Percentiles rank a stretch among this genome's conserved stretches.
phyloP scores from a whole-genome alignment of 2,113 vertebrate species.

The Pandion haliaetus region DNA sequence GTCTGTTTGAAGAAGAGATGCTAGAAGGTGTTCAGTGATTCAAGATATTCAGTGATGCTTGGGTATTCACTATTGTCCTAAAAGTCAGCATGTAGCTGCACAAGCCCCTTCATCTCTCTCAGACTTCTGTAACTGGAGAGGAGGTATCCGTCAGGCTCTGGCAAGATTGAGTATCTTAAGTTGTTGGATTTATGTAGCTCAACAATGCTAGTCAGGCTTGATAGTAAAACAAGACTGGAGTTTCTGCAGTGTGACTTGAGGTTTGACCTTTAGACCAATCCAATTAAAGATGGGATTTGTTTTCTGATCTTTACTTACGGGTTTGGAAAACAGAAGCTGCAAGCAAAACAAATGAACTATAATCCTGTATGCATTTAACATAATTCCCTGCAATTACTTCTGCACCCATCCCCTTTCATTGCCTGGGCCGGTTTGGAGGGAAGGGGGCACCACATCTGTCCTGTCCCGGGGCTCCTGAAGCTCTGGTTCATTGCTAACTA shows the following conservation, averaged over 20 bases:
- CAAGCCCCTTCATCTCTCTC: neutral
- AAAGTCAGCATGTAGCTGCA: neutral
- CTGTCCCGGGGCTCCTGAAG: fast-evolving
- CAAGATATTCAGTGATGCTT: neutral
- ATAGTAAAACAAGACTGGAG: neutral
- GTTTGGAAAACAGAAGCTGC: neutral
- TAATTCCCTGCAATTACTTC: neutral
- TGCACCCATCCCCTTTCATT: neutral
- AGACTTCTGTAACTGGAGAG: neutral
- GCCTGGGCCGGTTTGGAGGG: neutral
- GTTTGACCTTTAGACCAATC: neutral
- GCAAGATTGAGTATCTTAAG: fast-evolving
- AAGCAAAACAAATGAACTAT: neutral
- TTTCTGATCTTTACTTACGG: neutral
- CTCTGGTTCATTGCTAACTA: neutral
- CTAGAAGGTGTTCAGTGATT: neutral
- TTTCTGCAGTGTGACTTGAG: neutral
- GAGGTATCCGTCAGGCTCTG: neutral
- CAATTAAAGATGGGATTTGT: neutral
- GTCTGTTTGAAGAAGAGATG: neutral
- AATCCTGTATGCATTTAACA: neutral
- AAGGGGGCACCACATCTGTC: fast-evolving
- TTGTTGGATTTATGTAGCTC: neutral
- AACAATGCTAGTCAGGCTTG: neutral
- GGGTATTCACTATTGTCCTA: neutral